These are phyloP conservation scores for Sarcophaga peregrina DNA, from an alignment of 1,140 invertebrate species.

Conservation along the genomic window DNA sequence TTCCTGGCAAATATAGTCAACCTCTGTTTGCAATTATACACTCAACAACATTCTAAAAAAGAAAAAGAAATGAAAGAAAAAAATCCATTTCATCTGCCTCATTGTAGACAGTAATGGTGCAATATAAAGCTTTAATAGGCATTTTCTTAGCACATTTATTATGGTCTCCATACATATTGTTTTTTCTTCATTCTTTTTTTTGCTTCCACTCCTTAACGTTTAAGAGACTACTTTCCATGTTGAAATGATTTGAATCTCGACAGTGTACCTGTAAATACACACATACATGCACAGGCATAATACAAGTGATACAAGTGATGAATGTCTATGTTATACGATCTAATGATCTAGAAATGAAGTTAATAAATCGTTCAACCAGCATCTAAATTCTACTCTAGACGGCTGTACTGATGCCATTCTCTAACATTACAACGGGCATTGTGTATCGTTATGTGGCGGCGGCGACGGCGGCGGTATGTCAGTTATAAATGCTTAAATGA, in stretches of 20 bases:
- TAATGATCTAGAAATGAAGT: constrained; percentile 66
- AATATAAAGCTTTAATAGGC: constrained; percentile 8
- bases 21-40: constrained; percentile 5
- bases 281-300: not conserved
- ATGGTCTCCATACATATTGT: not conserved
- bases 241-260: constrained; percentile 16
- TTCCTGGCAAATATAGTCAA: not conserved
- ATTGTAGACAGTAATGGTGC: not conserved
- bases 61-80: no score
- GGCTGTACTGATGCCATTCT: not conserved
- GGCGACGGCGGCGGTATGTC: constrained; percentile 7
- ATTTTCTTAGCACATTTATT: constrained; percentile 15
- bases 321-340: constrained; percentile 65
- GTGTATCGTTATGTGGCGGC: not conserved
- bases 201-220: not conserved
- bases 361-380: constrained; percentile 65
- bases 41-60: not conserved
- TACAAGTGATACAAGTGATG: constrained; percentile 55
- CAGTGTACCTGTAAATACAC: not conserved
- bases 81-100: not conserved
- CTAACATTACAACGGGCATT: not conserved
- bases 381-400: constrained; percentile 22
- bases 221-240: constrained; percentile 13
- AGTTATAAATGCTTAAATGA: not conserved
- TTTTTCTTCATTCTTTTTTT: no score